Evolutionary conservation across 1,140 invertebrate species (phyloP).

Genomic region (Reticulitermes speratus): DNA sequence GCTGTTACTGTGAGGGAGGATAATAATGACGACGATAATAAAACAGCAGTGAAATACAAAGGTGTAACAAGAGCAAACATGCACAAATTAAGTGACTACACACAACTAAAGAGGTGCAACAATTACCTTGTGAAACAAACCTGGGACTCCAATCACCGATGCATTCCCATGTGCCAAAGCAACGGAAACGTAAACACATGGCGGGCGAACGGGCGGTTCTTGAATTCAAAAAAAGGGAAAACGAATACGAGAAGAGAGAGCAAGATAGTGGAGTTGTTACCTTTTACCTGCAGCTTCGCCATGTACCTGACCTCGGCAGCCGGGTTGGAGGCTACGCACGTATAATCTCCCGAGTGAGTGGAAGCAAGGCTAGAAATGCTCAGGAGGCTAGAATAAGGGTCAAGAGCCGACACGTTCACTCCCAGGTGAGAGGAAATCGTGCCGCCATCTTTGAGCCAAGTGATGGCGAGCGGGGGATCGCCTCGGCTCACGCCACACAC

Average conservation of each 20-base stretch:
- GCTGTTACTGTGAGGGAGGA: constrained; percentile 33
- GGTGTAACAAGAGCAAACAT: constrained; percentile 17
- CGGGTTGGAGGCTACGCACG: constrained; percentile 76
- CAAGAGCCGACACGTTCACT: constrained; percentile 69
- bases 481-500: constrained; percentile 82
- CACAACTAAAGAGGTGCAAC: constrained; percentile 40
- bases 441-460: constrained; percentile 76
- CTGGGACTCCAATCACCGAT: constrained; percentile 56
- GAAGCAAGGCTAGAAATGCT: constrained; percentile 74
- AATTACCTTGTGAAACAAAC: constrained; percentile 53
- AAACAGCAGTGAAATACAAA: not conserved
- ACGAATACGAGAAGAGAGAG: not conserved
- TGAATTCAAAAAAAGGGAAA: constrained; percentile 19
- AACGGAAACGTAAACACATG: constrained; percentile 49
- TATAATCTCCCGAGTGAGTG: constrained; percentile 76
- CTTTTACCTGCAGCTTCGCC: constrained; percentile 78
- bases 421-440: constrained; percentile 57
- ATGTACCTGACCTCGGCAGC: constrained; percentile 77
- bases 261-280: constrained; percentile 56
- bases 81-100: constrained; percentile 35
- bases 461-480: constrained; percentile 71
- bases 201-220: constrained; percentile 38
- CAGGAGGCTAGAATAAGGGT: constrained; percentile 72
- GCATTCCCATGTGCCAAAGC: constrained; percentile 61
- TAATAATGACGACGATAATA: constrained; percentile 13